Base-by-base conservation (phyloP, 2,113 vertebrate species). In the Dicentrarchus labrax region DNA sequence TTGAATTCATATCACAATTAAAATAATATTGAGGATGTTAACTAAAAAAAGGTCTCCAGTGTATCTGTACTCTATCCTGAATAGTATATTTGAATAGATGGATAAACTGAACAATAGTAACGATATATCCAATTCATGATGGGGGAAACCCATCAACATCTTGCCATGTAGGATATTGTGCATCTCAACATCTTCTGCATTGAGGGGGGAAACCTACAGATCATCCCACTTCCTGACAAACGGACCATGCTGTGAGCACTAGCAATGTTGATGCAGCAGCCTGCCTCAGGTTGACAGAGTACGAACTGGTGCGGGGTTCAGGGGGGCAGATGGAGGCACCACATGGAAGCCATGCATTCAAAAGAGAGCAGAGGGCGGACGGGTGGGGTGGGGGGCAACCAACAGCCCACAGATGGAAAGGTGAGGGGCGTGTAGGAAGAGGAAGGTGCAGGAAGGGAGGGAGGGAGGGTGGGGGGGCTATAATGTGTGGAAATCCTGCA, bases 261-360 rank as follows among this genome's bases (percentile, higher is more conserved):
- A 88, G 86, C 80, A 76, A 78, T 67, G 68, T 84, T 19, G 82
- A 84, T 86, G n/a, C n/a, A n/a, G n/a, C 78, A 83, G 87, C 66
- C 83, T 59, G 85, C 56, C 80, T 76, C 71, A 50, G 82, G 84
- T 83, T n/a, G 71, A 79, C 82, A 61, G 67, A 79, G 73, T 68
- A 57, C 53, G 21, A 68, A 67, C 86, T 90, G 85, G 77, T 65
- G 80, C 53, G 4, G 16, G 89, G 72, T 30, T 30, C 30, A 43
- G 70, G 73, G 86, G 76, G 88, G 87, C 91, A 94, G 90, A 94
- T 93, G 91, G 89, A 90, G 76, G 89, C 92, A 81, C 90, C 92
- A 95, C 90, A 94, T 88, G 93, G 85, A 94, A 94, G 92, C 93
- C 95, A 96, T 96, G 95, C 95, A 94, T 90, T 89, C 24, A 72